Conservation (phyloP, 2,888 invertebrate genomes). For the Hirtodrosophila trivittata region DNA sequence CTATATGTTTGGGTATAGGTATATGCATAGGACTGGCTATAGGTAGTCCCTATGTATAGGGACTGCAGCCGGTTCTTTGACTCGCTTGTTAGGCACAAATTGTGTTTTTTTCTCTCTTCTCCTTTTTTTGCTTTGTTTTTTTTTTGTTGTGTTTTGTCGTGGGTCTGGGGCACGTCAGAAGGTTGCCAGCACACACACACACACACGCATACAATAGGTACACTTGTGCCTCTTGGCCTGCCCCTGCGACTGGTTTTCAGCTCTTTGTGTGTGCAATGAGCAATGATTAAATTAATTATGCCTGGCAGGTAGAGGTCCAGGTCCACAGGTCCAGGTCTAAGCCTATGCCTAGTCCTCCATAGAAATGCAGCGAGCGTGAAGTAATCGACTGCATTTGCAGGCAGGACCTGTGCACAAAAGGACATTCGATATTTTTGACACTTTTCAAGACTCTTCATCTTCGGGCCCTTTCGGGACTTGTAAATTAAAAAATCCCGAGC, state of each 20-base stretch:
- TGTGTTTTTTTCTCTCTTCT: conserved; percentile 26
- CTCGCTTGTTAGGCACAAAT: conserved; percentile 63
- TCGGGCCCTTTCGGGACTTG: conserved; percentile 40
- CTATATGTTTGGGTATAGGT: no score
- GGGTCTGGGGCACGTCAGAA: conserved; percentile 72
- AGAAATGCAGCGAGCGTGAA: conserved; percentile 63
- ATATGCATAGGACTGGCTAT: conserved; percentile 5
- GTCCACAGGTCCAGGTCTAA: background rate
- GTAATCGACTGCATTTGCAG: conserved; percentile 29
- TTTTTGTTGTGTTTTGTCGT: conserved; percentile 46
- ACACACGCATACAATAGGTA: conserved; percentile 49
- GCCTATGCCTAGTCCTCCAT: conserved; percentile 36
- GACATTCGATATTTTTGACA: conserved; percentile 80
- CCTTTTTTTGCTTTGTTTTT: background rate
- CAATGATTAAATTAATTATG: conserved; percentile 80
- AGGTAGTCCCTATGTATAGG: conserved; percentile 13
- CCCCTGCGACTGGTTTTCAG: conserved; percentile 20
- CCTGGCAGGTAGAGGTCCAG: conserved; percentile 61
- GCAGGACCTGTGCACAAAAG: conserved; percentile 56
- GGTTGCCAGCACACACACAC: conserved; percentile 31
- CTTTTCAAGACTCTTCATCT: conserved; percentile 37
- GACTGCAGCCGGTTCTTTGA: conserved; percentile 48
- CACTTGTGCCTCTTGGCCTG: conserved; percentile 55
- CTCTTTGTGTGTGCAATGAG: conserved; percentile 61
- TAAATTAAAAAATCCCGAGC: conserved; percentile 56